Evolutionary conservation across 2,888 invertebrate genomes (phyloP), one percentile per base, ranked within the genome.

Genomic region (Epirrhoe tristata): DNA sequence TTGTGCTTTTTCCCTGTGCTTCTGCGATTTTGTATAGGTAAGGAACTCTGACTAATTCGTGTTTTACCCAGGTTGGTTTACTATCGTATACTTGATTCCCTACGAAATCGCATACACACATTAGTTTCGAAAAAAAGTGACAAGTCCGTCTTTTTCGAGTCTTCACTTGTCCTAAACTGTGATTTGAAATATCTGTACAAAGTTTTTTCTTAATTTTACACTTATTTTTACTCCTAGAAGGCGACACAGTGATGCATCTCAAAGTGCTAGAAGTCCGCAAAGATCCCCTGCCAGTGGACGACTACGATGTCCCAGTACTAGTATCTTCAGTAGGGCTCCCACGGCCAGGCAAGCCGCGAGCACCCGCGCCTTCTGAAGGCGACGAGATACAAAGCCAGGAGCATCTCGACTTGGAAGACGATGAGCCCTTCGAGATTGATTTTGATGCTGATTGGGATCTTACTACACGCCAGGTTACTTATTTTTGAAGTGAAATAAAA

Each of bases 221-320:
- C n/a, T n/a, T n/a, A n/a, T n/a, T n/a, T n/a, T n/a, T n/a, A n/a
- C 14, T 14, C 14, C 90, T 24, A 96, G 98, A 97, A 87, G 97
- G 97, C 59, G 97, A 97, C 69, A 97, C 97, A 74, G 97, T 97
- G 14, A 97, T 98, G 75, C 97, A 98, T 87, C 91, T 99, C 66
- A 98, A 98, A 93, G 97, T 98, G 43, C 96, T 98, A 3, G 95
- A 96, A 77, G 95, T 97, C 14, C 96, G 97, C 64, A 95, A 96
- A 10, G 97, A 98, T 83, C 98, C 98, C 0, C 94, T 95, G 0
- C 94, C 95, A 3, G 98, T 98, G 0, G 94, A 95, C 66, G 98
- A 98, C 86, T 96, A 98, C 85, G 97, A 98, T 90, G 99, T 99
- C 1, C 99, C 99, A 0, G 95, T 98, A 60, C 95, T 98, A 75